phyloP scores from a whole-genome alignment of 2,113 vertebrate species.

The crab-eating macaque (Macaca fascicularis) region T2T-MFA8v1.1 NC_088385.1:98173001-98173500 shows the following conservation, averaged over 20 bases:
- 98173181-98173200: too few relatives aligned
- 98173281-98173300: neutral
- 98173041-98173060: neutral
- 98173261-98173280: neutral
- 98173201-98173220: neutral
- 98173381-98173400: neutral
- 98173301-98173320: neutral
- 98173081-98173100: neutral
- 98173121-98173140: neutral
- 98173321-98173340: neutral
- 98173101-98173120: neutral
- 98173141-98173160: too few relatives aligned
- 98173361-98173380: neutral
- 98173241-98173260: neutral
- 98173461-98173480: neutral
- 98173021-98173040: neutral
- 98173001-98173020: neutral
- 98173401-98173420: neutral
- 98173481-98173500: neutral
- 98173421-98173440: neutral
- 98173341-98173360: neutral
- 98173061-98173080: neutral
- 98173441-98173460: neutral
- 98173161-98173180: too few relatives aligned
- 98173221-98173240: neutral